phyloP scores from a whole-genome alignment of 2,888 invertebrate genomes.

The Dromius quadrimaculatus region DNA sequence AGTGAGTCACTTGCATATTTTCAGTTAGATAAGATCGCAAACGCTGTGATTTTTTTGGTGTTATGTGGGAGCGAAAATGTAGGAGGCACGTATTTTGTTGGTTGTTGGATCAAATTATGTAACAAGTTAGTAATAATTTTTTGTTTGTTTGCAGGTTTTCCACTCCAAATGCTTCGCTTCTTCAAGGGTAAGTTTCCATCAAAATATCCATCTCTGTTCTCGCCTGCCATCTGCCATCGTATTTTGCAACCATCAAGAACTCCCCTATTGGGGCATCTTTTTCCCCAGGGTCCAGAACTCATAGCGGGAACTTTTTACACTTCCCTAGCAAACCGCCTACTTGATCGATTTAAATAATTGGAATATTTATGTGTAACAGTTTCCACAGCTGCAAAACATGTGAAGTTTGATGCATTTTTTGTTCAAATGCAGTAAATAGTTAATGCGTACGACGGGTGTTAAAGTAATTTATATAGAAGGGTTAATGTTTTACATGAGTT shows the following conservation, averaged over 20 bases:
- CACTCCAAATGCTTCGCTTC: neutral
- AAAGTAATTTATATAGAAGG: conserved; percentile 1
- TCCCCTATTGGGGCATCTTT: neutral
- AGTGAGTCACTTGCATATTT: neutral
- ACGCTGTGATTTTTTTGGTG: neutral
- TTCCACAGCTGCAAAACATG: conserved; percentile 8
- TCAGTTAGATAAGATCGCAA: neutral
- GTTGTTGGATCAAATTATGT: neutral
- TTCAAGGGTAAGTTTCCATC: neutral
- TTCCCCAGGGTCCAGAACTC: neutral
- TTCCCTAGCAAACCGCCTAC: conserved; percentile 1
- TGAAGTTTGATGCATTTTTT: neutral
- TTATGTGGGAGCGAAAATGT: neutral
- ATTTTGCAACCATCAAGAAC: neutral
- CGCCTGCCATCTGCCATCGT: conserved; percentile 6
- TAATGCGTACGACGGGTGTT: neutral
- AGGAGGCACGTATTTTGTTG: neutral
- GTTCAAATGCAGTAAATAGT: neutral
- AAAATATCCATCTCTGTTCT: too few relatives aligned
- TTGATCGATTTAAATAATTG: conserved; percentile 35
- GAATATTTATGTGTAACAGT: conserved; percentile 26
- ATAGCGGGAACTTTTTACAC: conserved; percentile 14
- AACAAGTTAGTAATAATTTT: neutral
- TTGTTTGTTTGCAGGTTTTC: neutral
- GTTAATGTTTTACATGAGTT: neutral